Percentiles rank a stretch among this genome's conserved stretches.
These are phyloP conservation scores for Scolopax bukidnonensis DNA, from an alignment of 2,797 vertebrate species.

Conservation along the genomic window DNA sequence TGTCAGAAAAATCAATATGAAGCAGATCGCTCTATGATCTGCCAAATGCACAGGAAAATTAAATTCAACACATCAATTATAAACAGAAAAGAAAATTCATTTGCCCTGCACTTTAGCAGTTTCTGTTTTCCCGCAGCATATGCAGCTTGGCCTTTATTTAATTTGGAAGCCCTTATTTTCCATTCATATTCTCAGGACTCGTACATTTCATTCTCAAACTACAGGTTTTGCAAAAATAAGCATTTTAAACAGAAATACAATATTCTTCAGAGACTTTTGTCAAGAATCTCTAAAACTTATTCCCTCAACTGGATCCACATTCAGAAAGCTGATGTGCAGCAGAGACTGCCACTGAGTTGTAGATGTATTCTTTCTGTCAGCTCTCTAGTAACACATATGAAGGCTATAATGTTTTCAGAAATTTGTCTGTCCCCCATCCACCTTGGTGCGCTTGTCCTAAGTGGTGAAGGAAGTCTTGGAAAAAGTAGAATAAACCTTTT, in stretches of 20 bases:
- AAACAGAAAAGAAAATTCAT: background rate
- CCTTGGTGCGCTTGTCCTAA: background rate
- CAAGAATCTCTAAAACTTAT: background rate
- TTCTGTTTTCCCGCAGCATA: background rate
- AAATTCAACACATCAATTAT: background rate
- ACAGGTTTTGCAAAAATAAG: background rate
- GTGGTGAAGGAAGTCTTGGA: background rate
- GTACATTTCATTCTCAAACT: background rate
- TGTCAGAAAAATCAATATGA: background rate
- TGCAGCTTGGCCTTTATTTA: background rate
- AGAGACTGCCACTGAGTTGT: background rate
- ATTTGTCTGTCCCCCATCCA: background rate
- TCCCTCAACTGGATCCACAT: background rate
- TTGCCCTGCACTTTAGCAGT: background rate
- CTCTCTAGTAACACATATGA: background rate
- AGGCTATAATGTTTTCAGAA: background rate
- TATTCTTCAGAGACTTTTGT: background rate
- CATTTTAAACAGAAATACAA: background rate
- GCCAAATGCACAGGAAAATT: background rate
- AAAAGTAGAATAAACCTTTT: background rate
- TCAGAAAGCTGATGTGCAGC: background rate
- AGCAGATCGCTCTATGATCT: background rate
- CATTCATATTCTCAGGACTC: background rate
- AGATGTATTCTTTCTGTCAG: background rate
- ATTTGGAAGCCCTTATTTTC: background rate